phyloP scores from a whole-genome alignment of 1,140 invertebrate genomes.

The Chelonus insularis region DNA sequence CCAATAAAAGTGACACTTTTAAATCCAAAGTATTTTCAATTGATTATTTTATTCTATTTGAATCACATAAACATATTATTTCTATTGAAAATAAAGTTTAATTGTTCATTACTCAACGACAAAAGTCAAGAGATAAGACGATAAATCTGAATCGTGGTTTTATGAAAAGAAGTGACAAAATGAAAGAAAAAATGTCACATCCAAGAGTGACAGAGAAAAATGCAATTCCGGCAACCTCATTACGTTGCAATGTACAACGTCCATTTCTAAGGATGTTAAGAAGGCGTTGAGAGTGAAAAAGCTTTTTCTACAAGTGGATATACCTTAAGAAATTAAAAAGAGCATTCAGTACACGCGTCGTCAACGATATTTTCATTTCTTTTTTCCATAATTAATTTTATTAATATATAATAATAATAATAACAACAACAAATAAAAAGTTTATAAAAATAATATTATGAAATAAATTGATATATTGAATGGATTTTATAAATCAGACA shows the following conservation, averaged over 20 bases:
- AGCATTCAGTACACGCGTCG: background rate
- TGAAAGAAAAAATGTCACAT: background rate
- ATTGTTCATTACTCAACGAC: no score
- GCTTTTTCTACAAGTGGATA: background rate
- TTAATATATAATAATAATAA: no score
- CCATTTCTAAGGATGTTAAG: background rate
- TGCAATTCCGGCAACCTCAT: conserved; percentile 1
- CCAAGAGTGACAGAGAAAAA: background rate
- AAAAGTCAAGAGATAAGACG: no score
- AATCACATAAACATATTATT: no score
- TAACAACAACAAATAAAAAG: no score
- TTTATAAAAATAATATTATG: background rate
- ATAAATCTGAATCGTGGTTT: no score
- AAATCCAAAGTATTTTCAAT: no score
- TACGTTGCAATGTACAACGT: background rate
- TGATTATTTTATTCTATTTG: no score
- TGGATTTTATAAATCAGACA: background rate
- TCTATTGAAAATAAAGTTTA: no score
- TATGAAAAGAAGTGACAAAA: background rate
- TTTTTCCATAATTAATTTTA: background rate
- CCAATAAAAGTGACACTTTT: no score
- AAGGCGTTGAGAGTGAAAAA: background rate
- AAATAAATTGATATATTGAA: background rate
- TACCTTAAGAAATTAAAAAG: background rate
- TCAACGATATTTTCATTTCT: background rate